These are phyloP conservation scores for Cantharis rufa DNA, from an alignment of 2,888 invertebrate genomes.

Conservation along the genomic window DNA sequence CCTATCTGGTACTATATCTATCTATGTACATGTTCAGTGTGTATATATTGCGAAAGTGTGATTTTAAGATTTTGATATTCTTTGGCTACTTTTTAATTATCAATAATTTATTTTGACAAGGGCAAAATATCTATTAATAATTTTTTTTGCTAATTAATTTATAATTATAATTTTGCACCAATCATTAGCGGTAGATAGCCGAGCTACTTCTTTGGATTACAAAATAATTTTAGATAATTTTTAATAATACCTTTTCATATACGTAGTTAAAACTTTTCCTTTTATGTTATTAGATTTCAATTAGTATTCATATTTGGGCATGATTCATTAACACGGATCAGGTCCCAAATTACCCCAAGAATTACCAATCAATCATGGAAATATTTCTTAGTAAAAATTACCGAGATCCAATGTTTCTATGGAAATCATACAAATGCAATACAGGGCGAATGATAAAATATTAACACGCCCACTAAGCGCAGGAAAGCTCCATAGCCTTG, in stretches of 20 bases:
- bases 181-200: not conserved
- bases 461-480: not conserved
- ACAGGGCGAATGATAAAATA: too few species aligned
- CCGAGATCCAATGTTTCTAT: too few species aligned
- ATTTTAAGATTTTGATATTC: constrained; percentile 4
- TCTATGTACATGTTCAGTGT: too few species aligned
- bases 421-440: too few species aligned
- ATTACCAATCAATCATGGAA: not conserved
- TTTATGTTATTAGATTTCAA: not conserved
- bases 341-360: not conserved
- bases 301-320: not conserved
- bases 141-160: not conserved
- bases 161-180: not conserved
- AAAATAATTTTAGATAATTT: not conserved
- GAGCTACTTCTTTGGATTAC: not conserved
- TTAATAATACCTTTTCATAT: not conserved
- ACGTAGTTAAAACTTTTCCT: not conserved
- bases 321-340: not conserved
- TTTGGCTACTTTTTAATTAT: not conserved
- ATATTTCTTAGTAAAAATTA: too few species aligned
- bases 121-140: not conserved
- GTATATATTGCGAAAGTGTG: constrained; percentile 4
- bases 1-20: too few species aligned
- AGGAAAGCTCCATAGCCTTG: not conserved
- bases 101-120: not conserved